Conservation (phyloP, 1,140 invertebrate genomes). For the Phymastichus coffea region DNA sequence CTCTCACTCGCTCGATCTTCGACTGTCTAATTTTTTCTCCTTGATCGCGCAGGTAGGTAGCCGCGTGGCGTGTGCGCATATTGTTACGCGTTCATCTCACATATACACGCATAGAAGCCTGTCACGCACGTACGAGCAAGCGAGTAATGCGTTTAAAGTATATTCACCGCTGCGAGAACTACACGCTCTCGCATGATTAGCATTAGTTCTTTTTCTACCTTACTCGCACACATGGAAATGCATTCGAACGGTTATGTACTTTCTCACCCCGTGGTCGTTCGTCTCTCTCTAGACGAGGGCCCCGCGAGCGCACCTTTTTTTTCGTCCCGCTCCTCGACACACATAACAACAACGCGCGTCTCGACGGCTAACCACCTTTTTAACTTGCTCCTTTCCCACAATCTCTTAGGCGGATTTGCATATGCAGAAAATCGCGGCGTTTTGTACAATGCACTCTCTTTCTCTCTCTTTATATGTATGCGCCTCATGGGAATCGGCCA, state of each 20-base stretch:
- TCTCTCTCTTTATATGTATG: not conserved
- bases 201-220: slow-evolving; percentile 34
- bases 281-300: not conserved
- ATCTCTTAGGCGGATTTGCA: slow-evolving; percentile 19
- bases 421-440: slow-evolving; percentile 21
- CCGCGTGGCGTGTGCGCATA: not conserved
- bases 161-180: slow-evolving; percentile 46
- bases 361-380: slow-evolving; percentile 27
- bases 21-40: too few species aligned
- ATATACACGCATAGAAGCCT: slow-evolving; percentile 33
- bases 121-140: slow-evolving; percentile 48
- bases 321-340: slow-evolving; percentile 9
- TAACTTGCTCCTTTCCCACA: slow-evolving; percentile 22
- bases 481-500: not conserved
- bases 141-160: slow-evolving; percentile 44
- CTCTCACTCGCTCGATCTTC: too few species aligned
- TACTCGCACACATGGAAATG: slow-evolving; percentile 30
- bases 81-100: slow-evolving; percentile 8
- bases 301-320: slow-evolving; percentile 22
- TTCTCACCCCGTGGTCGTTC: slow-evolving; percentile 16
- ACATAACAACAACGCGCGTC: slow-evolving; percentile 28
- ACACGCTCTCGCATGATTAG: slow-evolving; percentile 46
- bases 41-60: too few species aligned
- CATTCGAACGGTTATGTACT: slow-evolving; percentile 27
- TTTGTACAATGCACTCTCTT: not conserved